phyloP scores from a whole-genome alignment of 1,140 invertebrate species.

The Mercenaria mercenaria region DNA sequence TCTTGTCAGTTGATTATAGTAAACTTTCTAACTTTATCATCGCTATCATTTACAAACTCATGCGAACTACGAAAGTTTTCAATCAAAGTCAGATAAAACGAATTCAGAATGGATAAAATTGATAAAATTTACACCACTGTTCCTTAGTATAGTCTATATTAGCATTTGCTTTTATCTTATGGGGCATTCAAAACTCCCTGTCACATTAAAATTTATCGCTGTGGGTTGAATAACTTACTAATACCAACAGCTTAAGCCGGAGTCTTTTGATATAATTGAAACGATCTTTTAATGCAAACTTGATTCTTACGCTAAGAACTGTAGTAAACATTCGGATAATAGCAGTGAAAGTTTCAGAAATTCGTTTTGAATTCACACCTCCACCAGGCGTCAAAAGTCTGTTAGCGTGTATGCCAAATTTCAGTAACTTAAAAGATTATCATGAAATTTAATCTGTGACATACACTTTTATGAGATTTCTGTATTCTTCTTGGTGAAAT shows the following conservation, averaged over 20 bases:
- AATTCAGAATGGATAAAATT: constrained; percentile 53
- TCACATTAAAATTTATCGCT: constrained; percentile 58
- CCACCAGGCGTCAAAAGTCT: constrained; percentile 59
- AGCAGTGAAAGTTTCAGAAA: constrained; percentile 40
- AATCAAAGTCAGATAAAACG: constrained; percentile 56
- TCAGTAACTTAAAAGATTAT: constrained; percentile 25
- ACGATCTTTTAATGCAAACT: constrained; percentile 59
- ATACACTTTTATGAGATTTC: constrained; percentile 5
- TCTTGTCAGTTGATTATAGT: constrained; percentile 28
- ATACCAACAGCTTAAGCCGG: constrained; percentile 39
- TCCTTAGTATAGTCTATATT: constrained; percentile 37
- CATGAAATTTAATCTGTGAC: constrained; percentile 34
- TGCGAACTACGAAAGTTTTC: constrained; percentile 42
- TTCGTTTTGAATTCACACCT: constrained; percentile 58
- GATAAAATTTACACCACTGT: constrained; percentile 66
- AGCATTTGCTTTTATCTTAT: constrained; percentile 29
- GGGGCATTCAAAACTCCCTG: constrained; percentile 27
- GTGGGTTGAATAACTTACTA: constrained; percentile 36
- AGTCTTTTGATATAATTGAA: constrained; percentile 43
- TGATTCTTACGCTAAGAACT: constrained; percentile 28
- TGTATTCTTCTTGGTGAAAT: neutral
- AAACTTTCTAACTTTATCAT: constrained; percentile 17
- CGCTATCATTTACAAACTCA: constrained; percentile 48
- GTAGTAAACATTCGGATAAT: constrained; percentile 41
- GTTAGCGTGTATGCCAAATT: neutral